phyloP scores from a whole-genome alignment of 2,113 vertebrate genomes.

The Grallaria varia region DNA sequence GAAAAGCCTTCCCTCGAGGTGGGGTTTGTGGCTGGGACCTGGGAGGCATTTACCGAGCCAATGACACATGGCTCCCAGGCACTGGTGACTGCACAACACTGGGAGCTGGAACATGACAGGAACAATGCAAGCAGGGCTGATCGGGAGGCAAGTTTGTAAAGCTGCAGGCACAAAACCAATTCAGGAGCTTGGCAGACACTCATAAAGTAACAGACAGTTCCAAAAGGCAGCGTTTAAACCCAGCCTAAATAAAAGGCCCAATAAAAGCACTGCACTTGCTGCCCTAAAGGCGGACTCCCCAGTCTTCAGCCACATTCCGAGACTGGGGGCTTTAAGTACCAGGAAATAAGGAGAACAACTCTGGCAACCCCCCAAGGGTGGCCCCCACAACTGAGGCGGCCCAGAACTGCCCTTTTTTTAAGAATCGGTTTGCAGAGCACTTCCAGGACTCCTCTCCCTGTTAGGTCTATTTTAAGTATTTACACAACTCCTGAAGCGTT shows the following conservation, averaged over 20 bases:
- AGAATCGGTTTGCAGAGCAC: neutral
- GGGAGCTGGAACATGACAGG: neutral
- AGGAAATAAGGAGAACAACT: neutral
- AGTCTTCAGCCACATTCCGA: neutral
- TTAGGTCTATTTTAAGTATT: neutral
- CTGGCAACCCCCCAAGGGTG: neutral
- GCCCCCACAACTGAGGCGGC: no score
- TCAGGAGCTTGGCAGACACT: neutral
- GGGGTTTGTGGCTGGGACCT: neutral
- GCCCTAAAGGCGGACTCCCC: neutral
- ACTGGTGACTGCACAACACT: neutral
- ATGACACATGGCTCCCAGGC: neutral
- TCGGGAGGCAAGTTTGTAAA: neutral
- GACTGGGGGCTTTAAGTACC: neutral
- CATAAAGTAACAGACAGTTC: neutral
- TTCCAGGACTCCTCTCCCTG: neutral
- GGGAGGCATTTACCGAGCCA: neutral
- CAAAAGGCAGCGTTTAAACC: neutral
- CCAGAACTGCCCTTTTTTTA: neutral
- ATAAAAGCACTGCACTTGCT: neutral
- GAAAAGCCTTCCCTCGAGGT: constrained; percentile 37
- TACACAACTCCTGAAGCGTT: accelerated
- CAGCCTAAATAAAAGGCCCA: neutral
- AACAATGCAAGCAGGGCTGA: neutral
- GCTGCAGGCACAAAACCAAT: neutral